These are phyloP conservation scores for Graphium colonna DNA, from an alignment of 2,888 invertebrate genomes.

Conservation along the genomic window DNA sequence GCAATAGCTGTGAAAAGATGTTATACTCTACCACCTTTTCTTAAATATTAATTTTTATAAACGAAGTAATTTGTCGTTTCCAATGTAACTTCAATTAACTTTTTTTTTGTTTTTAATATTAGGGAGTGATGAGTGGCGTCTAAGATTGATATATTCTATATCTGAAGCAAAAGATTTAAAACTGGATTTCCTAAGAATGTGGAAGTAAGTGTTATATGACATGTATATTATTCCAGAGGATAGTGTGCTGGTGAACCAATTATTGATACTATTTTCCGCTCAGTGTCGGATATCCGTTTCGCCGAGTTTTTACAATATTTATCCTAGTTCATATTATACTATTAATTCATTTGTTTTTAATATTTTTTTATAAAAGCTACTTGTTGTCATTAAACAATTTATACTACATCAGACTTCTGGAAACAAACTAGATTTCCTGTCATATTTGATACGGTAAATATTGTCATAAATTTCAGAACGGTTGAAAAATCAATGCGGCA, in stretches of 20 bases:
- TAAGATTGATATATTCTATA: conserved; percentile 59
- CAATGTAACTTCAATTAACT: too few species aligned
- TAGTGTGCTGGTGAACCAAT: too few species aligned
- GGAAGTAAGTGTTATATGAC: conserved; percentile 52
- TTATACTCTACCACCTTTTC: too few species aligned
- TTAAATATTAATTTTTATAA: too few species aligned
- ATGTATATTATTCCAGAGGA: not conserved
- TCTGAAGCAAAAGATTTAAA: conserved; percentile 53
- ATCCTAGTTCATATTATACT: not conserved
- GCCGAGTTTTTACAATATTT: not conserved
- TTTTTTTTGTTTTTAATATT: conserved; percentile 36
- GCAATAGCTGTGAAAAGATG: too few species aligned
- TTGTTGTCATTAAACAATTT: too few species aligned
- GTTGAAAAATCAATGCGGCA: conserved; percentile 62
- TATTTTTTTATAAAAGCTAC: not conserved
- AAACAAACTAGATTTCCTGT: too few species aligned
- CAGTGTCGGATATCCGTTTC: not conserved
- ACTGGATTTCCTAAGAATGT: conserved; percentile 52
- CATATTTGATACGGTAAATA: too few species aligned
- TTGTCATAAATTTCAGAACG: conserved; percentile 46
- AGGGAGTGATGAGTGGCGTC: conserved; percentile 71
- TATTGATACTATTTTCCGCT: too few species aligned
- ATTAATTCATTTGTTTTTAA: not conserved
- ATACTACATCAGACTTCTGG: too few species aligned
- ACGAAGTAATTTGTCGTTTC: too few species aligned